Evolutionary conservation across 2,888 invertebrate genomes (phyloP), one percentile per base, ranked within the genome.

Genomic region (Lottia gigantea): DNA sequence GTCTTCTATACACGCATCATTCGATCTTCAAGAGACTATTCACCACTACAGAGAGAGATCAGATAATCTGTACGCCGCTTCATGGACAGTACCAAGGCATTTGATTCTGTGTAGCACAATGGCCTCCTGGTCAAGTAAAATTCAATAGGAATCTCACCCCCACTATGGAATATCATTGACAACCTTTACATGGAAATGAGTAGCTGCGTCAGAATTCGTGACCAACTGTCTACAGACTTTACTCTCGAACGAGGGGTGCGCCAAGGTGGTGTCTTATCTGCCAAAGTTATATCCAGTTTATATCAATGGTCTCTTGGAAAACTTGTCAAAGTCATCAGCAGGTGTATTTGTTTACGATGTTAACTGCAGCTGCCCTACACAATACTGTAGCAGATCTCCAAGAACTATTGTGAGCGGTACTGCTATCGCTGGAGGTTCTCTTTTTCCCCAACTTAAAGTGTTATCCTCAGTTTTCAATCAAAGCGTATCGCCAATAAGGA

Each of bases 21-120:
- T 67, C 16, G 49, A 63, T 26, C 47, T 71, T 16, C 63, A 67
- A 40, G 67, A 71, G 61, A n/a, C 49, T 1, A 71, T 67, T 26
- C 23, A 49, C 26, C 55, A 66, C 49, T 31, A 47, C 14, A 8
- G 16, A 16, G 64, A 66, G 23, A 11, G 46, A 19, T 46, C n/a
- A 45, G 23, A 45, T 16, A 25, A 31, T 64, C 31, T 49, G 7
- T 45, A 66, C 46, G 67, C 46, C 16, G 46, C 45, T 15, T 55
- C 66, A 16, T 71, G 2, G 71, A 71, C 19, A 67, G 67, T 23
- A 19, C 71, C 16, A 66, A 67, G 19, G 71, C 71, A 3, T 71
- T 71, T 19, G 71, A 66, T 31, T 23, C 26, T 26, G 66, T 66
- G 0, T 66, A 55, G 66, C 25, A 66, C 46, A 46, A 66, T 46